Conservation (phyloP, 2,888 invertebrate genomes). For the Spisula solida region DNA sequence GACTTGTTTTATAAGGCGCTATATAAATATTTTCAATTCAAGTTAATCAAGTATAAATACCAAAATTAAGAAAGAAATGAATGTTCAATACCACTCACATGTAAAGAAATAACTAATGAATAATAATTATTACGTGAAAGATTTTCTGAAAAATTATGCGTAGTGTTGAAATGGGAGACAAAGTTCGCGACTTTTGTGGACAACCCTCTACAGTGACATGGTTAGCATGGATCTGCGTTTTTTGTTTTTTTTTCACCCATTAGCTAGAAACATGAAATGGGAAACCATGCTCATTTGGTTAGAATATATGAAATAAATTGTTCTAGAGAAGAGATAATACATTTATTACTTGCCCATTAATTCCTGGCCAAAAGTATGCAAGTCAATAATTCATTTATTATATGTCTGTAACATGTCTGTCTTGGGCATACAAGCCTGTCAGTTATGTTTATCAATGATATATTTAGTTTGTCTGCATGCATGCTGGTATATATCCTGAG, state of each 20-base stretch:
- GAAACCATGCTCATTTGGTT: not conserved
- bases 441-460: slow-evolving; percentile 15
- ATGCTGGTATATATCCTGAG: not conserved
- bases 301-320: not conserved
- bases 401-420: slow-evolving; percentile 10
- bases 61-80: no score
- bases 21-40: no score
- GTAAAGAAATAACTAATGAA: no score
- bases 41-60: no score
- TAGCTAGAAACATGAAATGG: not conserved
- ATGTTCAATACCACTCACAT: no score
- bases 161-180: no score
- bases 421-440: slow-evolving; percentile 13
- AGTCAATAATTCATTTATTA: slow-evolving; percentile 23
- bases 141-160: no score
- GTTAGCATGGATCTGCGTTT: not conserved
- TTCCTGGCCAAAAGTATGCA: not conserved
- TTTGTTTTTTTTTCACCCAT: not conserved
- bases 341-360: not conserved
- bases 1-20: no score
- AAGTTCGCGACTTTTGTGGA: no score
- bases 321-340: not conserved
- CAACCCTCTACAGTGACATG: not conserved
- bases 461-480: not conserved
- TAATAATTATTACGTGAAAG: no score